Evolutionary conservation across 2,888 invertebrate genomes (phyloP), one percentile per base, ranked within the genome.

Genomic region (Phengaris alcon): DNA sequence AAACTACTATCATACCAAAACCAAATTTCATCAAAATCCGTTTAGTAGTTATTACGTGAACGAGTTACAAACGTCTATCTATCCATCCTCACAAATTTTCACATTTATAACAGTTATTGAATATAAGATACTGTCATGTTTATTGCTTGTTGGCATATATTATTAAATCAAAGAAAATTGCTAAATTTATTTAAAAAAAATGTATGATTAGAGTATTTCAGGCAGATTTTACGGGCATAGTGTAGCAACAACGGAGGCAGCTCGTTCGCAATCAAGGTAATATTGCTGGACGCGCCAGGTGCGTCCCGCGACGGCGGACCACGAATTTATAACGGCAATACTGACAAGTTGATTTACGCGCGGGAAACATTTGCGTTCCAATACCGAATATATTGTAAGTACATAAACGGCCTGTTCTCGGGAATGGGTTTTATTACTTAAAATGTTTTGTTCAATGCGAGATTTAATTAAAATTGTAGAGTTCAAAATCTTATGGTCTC

Each of bases 331-430:
- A 90, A 90, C 88, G 81, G 87, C 88, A 87, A 87, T 88, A 90
- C 88, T 88, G 91, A 91, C 91, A 91, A 86, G 83, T 84, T 90
- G 90, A 91, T 91, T 90, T 90, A 91, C 89, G 85, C 72, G 85
- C 84, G 82, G 87, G 84, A 86, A 87, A 84, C 86, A 87, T 87
- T 88, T 86, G 84, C 87, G 84, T 84, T 83, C 82, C 82, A 79
- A 69, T 75, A 55, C 44, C 44, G 69, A 75, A 75, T 75, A 69
- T 69, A 75, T 57, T 69, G 57, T 69, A 48, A 55, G 68, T 55
- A 54, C 69, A 46, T 55, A 75, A 54, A 51, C 73, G 35, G 15
- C 22, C 22, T 54, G 72, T n/a, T 52, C 35, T 54, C 52, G 52
- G 35, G 13, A 72, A 72, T 72, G 72, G 54, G 35, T 54, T 54